Evolutionary conservation across 1,140 invertebrate genomes (phyloP).

Genomic region (Drosophila simulans): DNA sequence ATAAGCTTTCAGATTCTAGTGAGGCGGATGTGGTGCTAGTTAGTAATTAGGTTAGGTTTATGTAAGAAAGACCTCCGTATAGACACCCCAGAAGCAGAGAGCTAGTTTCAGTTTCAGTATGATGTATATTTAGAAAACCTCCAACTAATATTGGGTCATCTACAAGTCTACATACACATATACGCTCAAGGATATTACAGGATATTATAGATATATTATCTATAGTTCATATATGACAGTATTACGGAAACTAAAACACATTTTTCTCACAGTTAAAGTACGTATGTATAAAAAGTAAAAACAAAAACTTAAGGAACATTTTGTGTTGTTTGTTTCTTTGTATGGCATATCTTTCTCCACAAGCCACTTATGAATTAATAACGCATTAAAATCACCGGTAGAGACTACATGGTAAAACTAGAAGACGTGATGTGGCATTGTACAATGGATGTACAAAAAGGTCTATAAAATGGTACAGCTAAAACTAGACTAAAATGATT

Average conservation of each 20-base stretch:
- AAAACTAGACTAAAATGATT: slow-evolving; percentile 43
- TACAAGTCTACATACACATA: slow-evolving; percentile 77
- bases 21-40: too few species aligned
- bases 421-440: slow-evolving; percentile 53
- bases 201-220: slow-evolving; percentile 29
- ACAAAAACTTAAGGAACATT: slow-evolving; percentile 53
- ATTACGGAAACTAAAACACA: slow-evolving; percentile 36
- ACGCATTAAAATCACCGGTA: slow-evolving; percentile 52
- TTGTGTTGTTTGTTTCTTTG: slow-evolving; percentile 42
- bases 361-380: slow-evolving; percentile 35
- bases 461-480: slow-evolving; percentile 33
- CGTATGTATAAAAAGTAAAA: slow-evolving; percentile 45
- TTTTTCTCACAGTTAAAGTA: slow-evolving; percentile 26
- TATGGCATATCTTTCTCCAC: slow-evolving; percentile 23
- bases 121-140: slow-evolving; percentile 60
- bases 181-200: slow-evolving; percentile 63
- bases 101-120: slow-evolving; percentile 44
- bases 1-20: too few species aligned
- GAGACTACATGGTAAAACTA: slow-evolving; percentile 52
- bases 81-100: not conserved
- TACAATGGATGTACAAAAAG: slow-evolving; percentile 31
- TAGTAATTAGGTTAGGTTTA: too few species aligned
- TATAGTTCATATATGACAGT: slow-evolving; percentile 31
- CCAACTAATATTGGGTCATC: slow-evolving; percentile 65
- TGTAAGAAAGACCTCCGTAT: too few species aligned